Evolutionary conservation across 2,888 invertebrate genomes (phyloP).

Genomic region (Xylophagus ater): DNA sequence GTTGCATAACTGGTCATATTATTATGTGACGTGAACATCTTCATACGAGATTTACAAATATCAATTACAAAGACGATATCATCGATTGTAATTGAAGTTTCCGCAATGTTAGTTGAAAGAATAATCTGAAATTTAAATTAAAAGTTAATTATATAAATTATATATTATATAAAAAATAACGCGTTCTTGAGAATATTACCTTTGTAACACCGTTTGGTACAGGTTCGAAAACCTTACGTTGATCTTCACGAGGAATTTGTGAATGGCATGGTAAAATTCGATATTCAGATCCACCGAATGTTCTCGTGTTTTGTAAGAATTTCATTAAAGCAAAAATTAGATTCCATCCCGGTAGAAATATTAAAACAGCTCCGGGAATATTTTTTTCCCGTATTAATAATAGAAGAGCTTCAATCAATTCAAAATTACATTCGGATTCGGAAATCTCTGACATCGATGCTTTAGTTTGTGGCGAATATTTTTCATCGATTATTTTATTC

Average conservation of each 20-base stretch:
- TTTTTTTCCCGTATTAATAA: slow-evolving; percentile 48
- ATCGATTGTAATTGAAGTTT: slow-evolving; percentile 95
- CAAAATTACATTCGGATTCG: slow-evolving; percentile 87
- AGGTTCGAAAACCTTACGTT: slow-evolving; percentile 81
- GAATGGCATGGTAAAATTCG: slow-evolving; percentile 91
- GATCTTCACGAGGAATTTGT: slow-evolving; percentile 91
- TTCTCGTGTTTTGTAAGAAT: slow-evolving; percentile 61
- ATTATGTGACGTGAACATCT: slow-evolving; percentile 94
- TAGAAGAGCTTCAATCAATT: slow-evolving; percentile 74
- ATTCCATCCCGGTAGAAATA: slow-evolving; percentile 97
- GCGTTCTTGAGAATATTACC: slow-evolving; percentile 37
- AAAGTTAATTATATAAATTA: neutral
- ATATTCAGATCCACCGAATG: slow-evolving; percentile 59
- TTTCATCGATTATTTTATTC: slow-evolving; percentile 47
- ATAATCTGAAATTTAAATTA: slow-evolving; percentile 56
- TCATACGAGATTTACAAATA: slow-evolving; percentile 94
- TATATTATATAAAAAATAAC: neutral
- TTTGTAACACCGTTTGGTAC: slow-evolving; percentile 78
- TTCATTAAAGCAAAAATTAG: slow-evolving; percentile 86
- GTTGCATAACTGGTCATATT: slow-evolving; percentile 98
- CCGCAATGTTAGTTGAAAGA: slow-evolving; percentile 94
- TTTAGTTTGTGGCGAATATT: slow-evolving; percentile 51
- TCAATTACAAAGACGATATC: slow-evolving; percentile 98
- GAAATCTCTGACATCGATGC: slow-evolving; percentile 63
- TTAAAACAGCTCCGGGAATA: slow-evolving; percentile 74